Evolutionary conservation across 2,888 invertebrate genomes (phyloP).

Genomic region (Octonoba sinensis): DNA sequence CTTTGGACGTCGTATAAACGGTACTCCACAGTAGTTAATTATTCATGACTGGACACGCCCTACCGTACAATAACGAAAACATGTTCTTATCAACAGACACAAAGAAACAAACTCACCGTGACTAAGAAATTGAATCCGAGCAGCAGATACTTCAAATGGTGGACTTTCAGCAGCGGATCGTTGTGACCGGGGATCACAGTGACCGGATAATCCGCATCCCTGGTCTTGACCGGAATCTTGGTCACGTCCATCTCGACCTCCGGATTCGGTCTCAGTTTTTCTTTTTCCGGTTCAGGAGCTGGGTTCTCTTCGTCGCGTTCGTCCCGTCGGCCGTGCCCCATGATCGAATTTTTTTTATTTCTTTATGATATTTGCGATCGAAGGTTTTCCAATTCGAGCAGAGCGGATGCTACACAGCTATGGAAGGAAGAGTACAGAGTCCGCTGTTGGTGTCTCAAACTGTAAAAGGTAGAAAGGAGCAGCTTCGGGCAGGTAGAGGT

Average conservation of each 20-base stretch:
- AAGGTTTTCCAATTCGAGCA: too few relatives aligned
- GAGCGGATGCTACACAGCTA: too few relatives aligned
- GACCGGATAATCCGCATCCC: constrained; percentile 41
- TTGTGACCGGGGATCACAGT: constrained; percentile 27
- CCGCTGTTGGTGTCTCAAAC: background rate
- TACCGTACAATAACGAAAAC: too few relatives aligned
- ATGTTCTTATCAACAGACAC: too few relatives aligned
- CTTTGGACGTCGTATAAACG: too few relatives aligned
- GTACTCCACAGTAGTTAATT: too few relatives aligned
- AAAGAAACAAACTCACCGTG: constrained; percentile 23
- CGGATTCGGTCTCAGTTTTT: constrained; percentile 6
- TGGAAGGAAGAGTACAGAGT: background rate
- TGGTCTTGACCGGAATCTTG: constrained; percentile 38
- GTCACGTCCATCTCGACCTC: constrained; percentile 37
- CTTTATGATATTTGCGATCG: too few relatives aligned
- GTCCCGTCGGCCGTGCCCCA: constrained; percentile 33
- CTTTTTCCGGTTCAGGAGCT: constrained; percentile 31
- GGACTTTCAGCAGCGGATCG: constrained; percentile 30
- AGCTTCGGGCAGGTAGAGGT: constrained; percentile 2
- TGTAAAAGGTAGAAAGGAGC: background rate
- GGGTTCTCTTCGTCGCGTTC: constrained; percentile 36
- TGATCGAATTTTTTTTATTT: background rate
- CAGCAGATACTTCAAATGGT: constrained; percentile 42
- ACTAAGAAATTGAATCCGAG: constrained; percentile 45
- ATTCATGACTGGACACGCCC: too few relatives aligned